Conservation (phyloP, 2,888 invertebrate species). For the Sphinx pinastri region DNA sequence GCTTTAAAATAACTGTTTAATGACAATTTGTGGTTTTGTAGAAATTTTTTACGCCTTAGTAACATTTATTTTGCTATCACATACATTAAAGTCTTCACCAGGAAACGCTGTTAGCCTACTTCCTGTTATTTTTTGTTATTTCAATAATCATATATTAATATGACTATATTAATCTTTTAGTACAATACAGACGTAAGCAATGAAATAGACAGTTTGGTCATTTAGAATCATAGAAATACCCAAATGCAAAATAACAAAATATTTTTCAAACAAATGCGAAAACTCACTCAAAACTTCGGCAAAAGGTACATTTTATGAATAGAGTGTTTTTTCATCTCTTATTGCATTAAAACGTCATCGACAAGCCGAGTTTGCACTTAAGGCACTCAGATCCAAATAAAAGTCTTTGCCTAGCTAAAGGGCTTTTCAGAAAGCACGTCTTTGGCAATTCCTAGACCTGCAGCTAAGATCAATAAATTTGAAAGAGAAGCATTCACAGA, state of each 20-base stretch:
- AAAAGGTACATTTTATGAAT: neutral
- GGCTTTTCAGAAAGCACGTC: neutral
- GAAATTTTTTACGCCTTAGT: neutral
- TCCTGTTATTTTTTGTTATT: too few species aligned
- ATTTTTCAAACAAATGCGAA: neutral
- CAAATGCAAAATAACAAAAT: neutral
- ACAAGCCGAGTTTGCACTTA: conserved; percentile 6
- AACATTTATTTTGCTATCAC: neutral
- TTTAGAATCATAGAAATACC: neutral
- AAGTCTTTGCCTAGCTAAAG: neutral
- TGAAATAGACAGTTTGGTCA: too few species aligned
- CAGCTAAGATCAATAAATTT: conserved; percentile 4
- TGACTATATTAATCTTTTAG: too few species aligned
- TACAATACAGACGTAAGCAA: too few species aligned
- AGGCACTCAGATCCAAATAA: conserved; percentile 12
- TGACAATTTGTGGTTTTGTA: neutral
- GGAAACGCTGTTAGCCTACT: too few species aligned
- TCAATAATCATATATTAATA: too few species aligned
- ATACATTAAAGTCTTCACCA: neutral
- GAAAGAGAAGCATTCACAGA: neutral
- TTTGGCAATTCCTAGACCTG: neutral
- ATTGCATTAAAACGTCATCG: conserved; percentile 2
- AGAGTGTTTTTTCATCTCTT: conserved; percentile 3
- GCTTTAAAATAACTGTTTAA: conserved; percentile 6
- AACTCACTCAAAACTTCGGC: neutral